These are phyloP conservation scores for Lagopus muta DNA, from an alignment of 2,113 vertebrate species.

Conservation along the genomic window DNA sequence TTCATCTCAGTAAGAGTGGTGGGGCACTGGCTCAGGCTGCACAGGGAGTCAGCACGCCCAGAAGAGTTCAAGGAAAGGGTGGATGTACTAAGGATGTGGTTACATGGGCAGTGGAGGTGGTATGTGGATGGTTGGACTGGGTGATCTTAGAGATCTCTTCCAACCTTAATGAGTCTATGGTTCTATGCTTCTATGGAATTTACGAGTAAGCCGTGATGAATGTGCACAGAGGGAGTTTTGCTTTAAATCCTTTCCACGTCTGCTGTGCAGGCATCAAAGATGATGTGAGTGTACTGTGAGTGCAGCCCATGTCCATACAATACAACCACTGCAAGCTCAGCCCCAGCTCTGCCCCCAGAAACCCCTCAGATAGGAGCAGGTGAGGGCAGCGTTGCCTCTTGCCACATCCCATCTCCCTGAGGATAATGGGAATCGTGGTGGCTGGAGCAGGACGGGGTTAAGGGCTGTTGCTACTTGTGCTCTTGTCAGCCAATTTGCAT, in stretches of 20 bases:
- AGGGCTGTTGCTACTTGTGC: background rate
- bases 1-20: too few species aligned
- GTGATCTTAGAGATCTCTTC: too few species aligned
- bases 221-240: background rate
- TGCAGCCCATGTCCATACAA: background rate
- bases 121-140: too few species aligned
- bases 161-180: too few species aligned
- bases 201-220: background rate
- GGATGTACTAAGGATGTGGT: too few species aligned
- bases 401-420: background rate
- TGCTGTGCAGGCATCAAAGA: background rate
- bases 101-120: too few species aligned
- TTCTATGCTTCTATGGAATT: background rate
- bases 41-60: too few species aligned
- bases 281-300: too few species aligned
- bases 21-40: too few species aligned
- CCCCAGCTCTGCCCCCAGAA: background rate
- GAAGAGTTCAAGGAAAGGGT: too few species aligned
- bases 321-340: rapidly evolving
- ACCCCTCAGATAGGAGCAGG: background rate
- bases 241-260: background rate
- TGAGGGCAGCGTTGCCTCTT: background rate
- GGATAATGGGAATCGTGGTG: background rate
- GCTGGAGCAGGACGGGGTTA: background rate
- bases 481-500: rapidly evolving